Evolutionary conservation across 1,140 invertebrate genomes (phyloP).

Genomic region (Caenorhabditis tropicalis): DNA sequence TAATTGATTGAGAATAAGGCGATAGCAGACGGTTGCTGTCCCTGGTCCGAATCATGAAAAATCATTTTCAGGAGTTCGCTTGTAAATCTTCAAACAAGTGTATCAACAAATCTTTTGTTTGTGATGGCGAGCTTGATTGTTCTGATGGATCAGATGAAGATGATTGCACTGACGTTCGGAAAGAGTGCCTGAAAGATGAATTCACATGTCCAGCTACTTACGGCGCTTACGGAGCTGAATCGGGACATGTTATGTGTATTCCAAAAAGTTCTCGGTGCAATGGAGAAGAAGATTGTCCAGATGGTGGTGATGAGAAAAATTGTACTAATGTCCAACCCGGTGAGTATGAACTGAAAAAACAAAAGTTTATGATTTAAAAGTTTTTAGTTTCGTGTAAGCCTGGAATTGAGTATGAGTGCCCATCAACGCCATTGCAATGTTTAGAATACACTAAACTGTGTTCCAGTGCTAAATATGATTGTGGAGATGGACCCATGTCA

Average conservation of each 20-base stretch:
- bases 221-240: constrained; percentile 58
- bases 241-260: constrained; percentile 46
- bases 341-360: neutral
- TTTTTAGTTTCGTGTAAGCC: constrained; percentile 56
- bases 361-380: no score
- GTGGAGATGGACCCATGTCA: constrained; percentile 45
- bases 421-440: constrained; percentile 58
- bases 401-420: constrained; percentile 63
- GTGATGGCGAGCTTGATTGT: constrained; percentile 64
- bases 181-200: neutral
- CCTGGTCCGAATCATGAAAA: neutral
- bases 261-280: constrained; percentile 56
- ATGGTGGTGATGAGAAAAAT: constrained; percentile 67
- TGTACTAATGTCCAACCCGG: constrained; percentile 56
- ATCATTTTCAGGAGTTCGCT: constrained; percentile 66
- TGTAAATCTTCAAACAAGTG: constrained; percentile 66
- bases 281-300: constrained; percentile 65
- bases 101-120: constrained; percentile 65
- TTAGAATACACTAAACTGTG: constrained; percentile 63
- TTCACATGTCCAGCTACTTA: neutral
- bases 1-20: no score
- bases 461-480: constrained; percentile 19
- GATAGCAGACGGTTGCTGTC: neutral
- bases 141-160: constrained; percentile 71
- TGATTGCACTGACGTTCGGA: constrained; percentile 33